These are phyloP conservation scores for Chiridota heheva DNA, from an alignment of 35 echinoderm and acorn worm species.

Conservation along the genomic window DNA sequence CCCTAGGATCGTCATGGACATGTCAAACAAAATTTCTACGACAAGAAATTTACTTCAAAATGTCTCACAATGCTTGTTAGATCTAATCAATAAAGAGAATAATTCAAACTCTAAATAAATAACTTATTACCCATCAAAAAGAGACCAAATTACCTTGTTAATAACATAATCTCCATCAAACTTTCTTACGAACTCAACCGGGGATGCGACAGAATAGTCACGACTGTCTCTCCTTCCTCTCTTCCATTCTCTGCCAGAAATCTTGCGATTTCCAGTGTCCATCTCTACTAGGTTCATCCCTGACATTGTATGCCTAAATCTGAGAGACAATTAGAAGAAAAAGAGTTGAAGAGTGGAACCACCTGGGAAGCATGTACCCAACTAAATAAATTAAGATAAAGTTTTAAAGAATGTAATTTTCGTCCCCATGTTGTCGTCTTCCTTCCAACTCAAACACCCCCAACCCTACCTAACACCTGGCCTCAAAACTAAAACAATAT, in stretches of 20 bases:
- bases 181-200: conserved; percentile 87
- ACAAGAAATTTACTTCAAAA: not conserved
- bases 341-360: no score
- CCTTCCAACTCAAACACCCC: no score
- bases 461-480: no score
- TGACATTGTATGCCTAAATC: conserved; percentile 86
- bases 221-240: conserved; percentile 64
- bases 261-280: conserved; percentile 27
- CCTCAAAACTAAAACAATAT: no score
- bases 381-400: no score
- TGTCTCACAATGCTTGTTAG: not conserved
- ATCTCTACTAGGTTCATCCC: conserved; percentile 83
- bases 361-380: no score
- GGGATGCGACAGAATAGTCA: conserved; percentile 62
- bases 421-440: no score
- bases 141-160: conserved; percentile 82
- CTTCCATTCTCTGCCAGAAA: conserved; percentile 47
- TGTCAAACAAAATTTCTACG: not conserved
- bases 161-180: conserved; percentile 87
- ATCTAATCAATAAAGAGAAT: not conserved
- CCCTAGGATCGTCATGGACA: not conserved
- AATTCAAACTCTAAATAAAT: not conserved
- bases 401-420: no score
- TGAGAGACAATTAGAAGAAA: conserved; percentile 14
- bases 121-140: not conserved